Conservation (phyloP, 1,140 invertebrate genomes). For the Tenebrio molitor region DNA sequence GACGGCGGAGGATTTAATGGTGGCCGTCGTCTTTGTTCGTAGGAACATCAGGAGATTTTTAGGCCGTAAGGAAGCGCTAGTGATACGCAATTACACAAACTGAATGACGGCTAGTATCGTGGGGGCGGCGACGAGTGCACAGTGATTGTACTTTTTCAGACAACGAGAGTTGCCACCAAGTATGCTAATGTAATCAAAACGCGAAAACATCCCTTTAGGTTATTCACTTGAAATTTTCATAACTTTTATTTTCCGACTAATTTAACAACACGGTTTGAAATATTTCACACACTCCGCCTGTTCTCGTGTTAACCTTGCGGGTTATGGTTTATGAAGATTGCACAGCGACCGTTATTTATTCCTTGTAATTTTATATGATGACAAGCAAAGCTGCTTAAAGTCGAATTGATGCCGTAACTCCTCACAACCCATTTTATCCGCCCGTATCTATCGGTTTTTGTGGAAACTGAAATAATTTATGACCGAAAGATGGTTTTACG, state of each 20-base stretch:
- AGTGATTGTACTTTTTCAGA: slow-evolving; percentile 26
- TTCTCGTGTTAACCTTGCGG: neutral
- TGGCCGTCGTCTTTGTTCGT: slow-evolving; percentile 10
- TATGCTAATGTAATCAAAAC: slow-evolving; percentile 39
- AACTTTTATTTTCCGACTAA: slow-evolving; percentile 17
- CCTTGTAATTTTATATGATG: too few species aligned
- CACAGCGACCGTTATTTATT: neutral
- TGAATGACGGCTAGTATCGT: slow-evolving; percentile 17
- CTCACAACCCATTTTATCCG: neutral
- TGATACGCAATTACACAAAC: slow-evolving; percentile 36
- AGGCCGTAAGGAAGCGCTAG: slow-evolving; percentile 20
- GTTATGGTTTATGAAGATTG: neutral
- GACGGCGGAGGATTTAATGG: slow-evolving; percentile 23
- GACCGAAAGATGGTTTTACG: neutral
- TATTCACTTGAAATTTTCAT: slow-evolving; percentile 20
- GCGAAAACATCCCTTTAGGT: slow-evolving; percentile 6
- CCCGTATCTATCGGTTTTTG: slow-evolving; percentile 16
- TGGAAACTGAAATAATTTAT: neutral
- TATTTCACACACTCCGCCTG: neutral
- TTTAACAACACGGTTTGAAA: slow-evolving; percentile 1
- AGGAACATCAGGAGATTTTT: slow-evolving; percentile 30
- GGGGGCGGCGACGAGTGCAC: slow-evolving; percentile 6
- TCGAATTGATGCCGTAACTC: neutral
- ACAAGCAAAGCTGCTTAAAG: too few species aligned
- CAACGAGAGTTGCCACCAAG: slow-evolving; percentile 12